phyloP scores from a whole-genome alignment of 1,140 invertebrate genomes.

The Eurosta solidaginis region DNA sequence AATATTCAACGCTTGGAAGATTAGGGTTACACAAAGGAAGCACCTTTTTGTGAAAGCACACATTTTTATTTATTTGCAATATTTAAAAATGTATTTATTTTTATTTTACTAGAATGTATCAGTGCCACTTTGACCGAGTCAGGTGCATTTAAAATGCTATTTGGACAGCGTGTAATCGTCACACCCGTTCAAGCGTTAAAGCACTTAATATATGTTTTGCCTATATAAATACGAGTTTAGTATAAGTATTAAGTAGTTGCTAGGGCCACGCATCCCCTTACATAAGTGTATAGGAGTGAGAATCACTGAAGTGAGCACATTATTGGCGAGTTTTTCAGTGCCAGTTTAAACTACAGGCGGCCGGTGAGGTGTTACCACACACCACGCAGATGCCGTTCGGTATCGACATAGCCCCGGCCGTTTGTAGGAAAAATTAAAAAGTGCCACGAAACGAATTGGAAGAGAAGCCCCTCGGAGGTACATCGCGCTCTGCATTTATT shows the following conservation, averaged over 20 bases:
- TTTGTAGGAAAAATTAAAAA: no score
- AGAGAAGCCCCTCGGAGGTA: no score
- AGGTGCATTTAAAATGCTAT: not conserved
- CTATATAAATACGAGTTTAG: not conserved
- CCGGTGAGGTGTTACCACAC: no score
- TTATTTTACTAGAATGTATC: not conserved
- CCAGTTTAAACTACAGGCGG: no score
- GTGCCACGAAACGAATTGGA: no score
- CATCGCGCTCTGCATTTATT: no score
- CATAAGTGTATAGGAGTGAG: not conserved
- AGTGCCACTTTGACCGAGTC: not conserved
- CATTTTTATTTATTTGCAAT: not conserved
- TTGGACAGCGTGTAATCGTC: not conserved
- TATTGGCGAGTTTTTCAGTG: no score
- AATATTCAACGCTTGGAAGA: not conserved
- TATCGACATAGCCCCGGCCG: no score
- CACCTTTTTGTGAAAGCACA: not conserved
- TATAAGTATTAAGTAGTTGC: not conserved
- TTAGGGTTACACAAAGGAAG: slow-evolving; percentile 27
- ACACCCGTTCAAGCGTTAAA: no score
- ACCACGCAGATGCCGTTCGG: no score
- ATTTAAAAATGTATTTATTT: not conserved
- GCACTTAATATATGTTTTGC: not conserved
- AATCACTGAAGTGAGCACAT: no score
- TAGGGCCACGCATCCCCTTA: not conserved